phyloP scores from a whole-genome alignment of 2,797 vertebrate species.

The Synaphobranchus kaupii region DNA sequence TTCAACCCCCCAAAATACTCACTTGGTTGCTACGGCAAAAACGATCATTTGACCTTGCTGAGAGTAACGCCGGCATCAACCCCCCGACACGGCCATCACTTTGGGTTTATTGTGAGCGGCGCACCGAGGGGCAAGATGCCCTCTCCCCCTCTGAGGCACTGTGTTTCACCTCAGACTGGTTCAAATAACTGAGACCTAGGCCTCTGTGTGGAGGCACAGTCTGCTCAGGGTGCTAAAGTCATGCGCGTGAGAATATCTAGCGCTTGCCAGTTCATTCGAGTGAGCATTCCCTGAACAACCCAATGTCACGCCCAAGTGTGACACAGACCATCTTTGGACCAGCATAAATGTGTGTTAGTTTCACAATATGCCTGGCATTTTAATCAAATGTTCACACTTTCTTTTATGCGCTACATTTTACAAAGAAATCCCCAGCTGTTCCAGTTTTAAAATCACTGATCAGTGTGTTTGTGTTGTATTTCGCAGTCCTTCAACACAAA shows the following conservation, averaged over 20 bases:
- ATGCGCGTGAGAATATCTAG: not conserved
- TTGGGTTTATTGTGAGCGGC: slow-evolving; percentile 53
- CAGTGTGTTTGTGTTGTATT: not conserved
- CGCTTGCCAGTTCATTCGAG: not conserved
- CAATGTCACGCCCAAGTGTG: not conserved
- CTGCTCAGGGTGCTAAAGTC: not conserved
- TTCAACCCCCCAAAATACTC: slow-evolving; percentile 48
- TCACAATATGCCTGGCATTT: too few relatives aligned
- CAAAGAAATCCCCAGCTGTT: not conserved
- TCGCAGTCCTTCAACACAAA: not conserved
- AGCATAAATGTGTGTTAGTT: not conserved
- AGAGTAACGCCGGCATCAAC: slow-evolving; percentile 50
- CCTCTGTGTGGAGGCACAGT: not conserved
- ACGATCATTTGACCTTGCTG: slow-evolving; percentile 58
- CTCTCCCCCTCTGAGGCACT: slow-evolving; percentile 27
- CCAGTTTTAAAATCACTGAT: not conserved
- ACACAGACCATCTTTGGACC: not conserved
- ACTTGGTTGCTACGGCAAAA: slow-evolving; percentile 51
- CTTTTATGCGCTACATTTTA: not conserved
- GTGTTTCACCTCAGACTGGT: slow-evolving; percentile 24
- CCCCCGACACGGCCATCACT: slow-evolving; percentile 44
- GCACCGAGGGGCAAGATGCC: slow-evolving; percentile 50
- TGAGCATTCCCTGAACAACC: not conserved
- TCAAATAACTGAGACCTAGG: not conserved
- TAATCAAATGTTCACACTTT: not conserved